Base-by-base conservation (phyloP, 2,113 vertebrate genomes). In the Asarcornis scutulata region DNA sequence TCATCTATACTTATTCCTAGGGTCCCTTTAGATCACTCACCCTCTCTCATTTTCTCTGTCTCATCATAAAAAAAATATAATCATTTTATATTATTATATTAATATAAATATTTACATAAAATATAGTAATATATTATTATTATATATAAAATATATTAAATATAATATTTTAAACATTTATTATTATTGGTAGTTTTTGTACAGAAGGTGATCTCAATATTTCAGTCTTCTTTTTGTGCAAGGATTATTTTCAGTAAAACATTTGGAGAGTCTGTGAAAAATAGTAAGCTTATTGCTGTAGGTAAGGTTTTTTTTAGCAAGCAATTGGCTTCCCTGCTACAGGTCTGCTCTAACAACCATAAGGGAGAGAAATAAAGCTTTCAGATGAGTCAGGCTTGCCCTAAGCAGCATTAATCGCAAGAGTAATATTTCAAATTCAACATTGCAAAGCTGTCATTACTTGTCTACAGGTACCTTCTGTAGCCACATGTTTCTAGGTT, bases 171-270 rank as follows among this genome's bases (percentile, higher is more conserved):
- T 13, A 50, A 50, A 23, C 7, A 25, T 50, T 50, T 2, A 46
- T 25, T 68, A 40, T 34, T 59, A 74, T 89, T 64, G 31, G n/a
- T 73, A 73, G n/a, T 66, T 76, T 82, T 58, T 72, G 34, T 93
- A 32, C 62, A 78, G 73, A 44, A 79, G 53, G 64, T 86, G 75
- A 86, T 89, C 50, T 90, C 68, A 66, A 88, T 58, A 68, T 25
- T 72, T 87, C 95, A 88, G 50, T 46, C 86, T 66, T 86, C 58
- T 58, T 31, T 79, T 89, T 50, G 36, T 85, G 74, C n/a, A 66
- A 84, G 53, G 74, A 91, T 89, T 94, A 88, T 86, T 94, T 94
- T 92, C 86, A 95, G 53, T 23, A 46, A 83, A 89, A 84, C 77
- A 86, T 84, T 32, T 83, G 74, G 66, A 89, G 31, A 83, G 38